Conservation (phyloP, 1,140 invertebrate species). For the Sesamia nonagrioides region DNA sequence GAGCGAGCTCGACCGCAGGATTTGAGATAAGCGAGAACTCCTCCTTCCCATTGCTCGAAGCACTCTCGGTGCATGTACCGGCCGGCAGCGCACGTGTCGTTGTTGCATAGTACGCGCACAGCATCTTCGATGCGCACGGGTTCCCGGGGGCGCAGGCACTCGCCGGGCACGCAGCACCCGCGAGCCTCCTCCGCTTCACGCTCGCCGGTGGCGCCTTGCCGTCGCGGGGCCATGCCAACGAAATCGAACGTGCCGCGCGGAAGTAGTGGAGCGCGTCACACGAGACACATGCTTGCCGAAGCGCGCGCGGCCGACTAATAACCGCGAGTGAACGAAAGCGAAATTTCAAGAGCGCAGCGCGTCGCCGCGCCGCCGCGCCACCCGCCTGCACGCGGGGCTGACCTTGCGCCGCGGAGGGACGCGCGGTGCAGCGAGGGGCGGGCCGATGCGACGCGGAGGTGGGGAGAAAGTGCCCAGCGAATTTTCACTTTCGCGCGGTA, state of each 20-base stretch:
- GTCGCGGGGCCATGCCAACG: conserved; percentile 86
- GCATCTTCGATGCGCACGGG: conserved; percentile 90
- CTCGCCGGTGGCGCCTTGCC: conserved; percentile 83
- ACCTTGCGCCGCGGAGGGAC: conserved; percentile 77
- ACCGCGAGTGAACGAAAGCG: conserved; percentile 87
- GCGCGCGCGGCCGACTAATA: conserved; percentile 87
- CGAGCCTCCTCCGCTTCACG: conserved; percentile 82
- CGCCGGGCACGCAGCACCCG: conserved; percentile 94
- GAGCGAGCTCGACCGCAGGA: conserved; percentile 96
- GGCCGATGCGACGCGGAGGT: conserved; percentile 75
- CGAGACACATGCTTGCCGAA: conserved; percentile 83
- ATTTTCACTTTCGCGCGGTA: conserved; percentile 84
- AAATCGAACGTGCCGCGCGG: conserved; percentile 80
- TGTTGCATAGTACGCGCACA: conserved; percentile 97
- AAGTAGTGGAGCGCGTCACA: conserved; percentile 76
- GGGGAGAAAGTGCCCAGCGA: conserved; percentile 84
- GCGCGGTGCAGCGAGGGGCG: conserved; percentile 77
- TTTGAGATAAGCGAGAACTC: conserved; percentile 95
- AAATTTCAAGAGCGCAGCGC: conserved; percentile 88
- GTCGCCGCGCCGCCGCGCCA: conserved; percentile 76
- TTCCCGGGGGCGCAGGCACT: conserved; percentile 93
- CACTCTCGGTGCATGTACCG: conserved; percentile 98
- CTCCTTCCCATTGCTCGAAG: conserved; percentile 97
- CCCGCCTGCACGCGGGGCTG: conserved; percentile 78
- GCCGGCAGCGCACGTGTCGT: conserved; percentile 95